Percentiles rank a stretch among this genome's conserved stretches.
Conservation (phyloP, 1,140 invertebrate species). For the Pogonus chalceus region DNA sequence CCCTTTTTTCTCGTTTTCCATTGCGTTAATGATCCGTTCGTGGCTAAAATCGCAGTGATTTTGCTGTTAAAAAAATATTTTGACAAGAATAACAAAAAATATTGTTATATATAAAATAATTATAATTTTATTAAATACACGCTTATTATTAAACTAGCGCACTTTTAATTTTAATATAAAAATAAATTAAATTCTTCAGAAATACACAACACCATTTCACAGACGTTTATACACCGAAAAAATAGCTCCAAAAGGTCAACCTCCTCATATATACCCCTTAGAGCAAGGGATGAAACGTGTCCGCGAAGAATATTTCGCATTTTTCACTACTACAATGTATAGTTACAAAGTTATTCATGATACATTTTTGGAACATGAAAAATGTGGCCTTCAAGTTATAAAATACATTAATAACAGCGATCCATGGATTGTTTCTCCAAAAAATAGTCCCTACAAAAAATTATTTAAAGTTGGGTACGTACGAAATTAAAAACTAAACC, state of each 20-base stretch:
- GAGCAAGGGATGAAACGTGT: constrained; percentile 45
- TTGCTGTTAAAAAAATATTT: too few species aligned
- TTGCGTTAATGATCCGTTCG: too few species aligned
- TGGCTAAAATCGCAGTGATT: too few species aligned
- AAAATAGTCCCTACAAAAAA: constrained; percentile 44
- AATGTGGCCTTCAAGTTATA: constrained; percentile 51
- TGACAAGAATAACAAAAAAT: too few species aligned
- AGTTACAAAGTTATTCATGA: constrained; percentile 49
- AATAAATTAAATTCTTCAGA: too few species aligned
- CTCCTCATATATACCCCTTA: constrained; percentile 40
- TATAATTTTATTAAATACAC: too few species aligned
- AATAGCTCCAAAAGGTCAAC: constrained; percentile 41
- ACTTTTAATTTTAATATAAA: too few species aligned
- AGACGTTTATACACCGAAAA: constrained; percentile 48
- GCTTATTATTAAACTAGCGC: too few species aligned
- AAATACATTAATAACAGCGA: constrained; percentile 43
- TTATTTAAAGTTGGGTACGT: constrained; percentile 46
- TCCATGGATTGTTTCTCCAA: constrained; percentile 43
- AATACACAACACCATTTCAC: constrained; percentile 42
- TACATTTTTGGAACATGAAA: constrained; percentile 50
- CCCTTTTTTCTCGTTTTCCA: too few species aligned
- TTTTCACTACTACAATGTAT: constrained; percentile 45
- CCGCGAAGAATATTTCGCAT: constrained; percentile 47
- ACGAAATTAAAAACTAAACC: too few species aligned
- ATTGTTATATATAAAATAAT: too few species aligned